These are phyloP conservation scores for Crematogaster levior DNA, from an alignment of 2,888 invertebrate species.

Conservation along the genomic window DNA sequence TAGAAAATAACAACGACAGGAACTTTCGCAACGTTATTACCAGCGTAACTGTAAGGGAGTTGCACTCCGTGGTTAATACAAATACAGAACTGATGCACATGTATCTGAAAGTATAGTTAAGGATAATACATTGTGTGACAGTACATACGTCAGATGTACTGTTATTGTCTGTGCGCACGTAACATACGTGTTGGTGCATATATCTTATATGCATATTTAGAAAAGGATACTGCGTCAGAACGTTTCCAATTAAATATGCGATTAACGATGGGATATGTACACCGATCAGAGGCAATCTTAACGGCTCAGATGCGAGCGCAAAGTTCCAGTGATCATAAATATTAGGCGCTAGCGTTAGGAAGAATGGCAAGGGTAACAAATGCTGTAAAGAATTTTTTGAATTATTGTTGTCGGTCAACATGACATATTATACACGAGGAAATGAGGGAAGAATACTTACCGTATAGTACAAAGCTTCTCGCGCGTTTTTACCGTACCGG, in stretches of 20 bases:
- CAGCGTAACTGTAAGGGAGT: constrained; percentile 97
- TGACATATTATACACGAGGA: not conserved
- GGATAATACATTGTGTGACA: constrained; percentile 57
- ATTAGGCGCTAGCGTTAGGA: constrained; percentile 92
- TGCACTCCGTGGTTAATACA: constrained; percentile 96
- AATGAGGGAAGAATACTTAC: constrained; percentile 84
- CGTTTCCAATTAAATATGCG: constrained; percentile 92
- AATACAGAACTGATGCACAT: constrained; percentile 98
- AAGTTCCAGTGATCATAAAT: constrained; percentile 92
- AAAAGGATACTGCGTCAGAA: constrained; percentile 93
- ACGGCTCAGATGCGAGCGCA: constrained; percentile 89
- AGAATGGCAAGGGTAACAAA: constrained; percentile 95
- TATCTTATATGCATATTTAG: constrained; percentile 15
- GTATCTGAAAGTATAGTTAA: constrained; percentile 86
- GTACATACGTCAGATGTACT: not conserved
- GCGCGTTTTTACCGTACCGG: constrained; percentile 95
- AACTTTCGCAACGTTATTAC: constrained; percentile 99
- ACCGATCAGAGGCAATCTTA: constrained; percentile 88
- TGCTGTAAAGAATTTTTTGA: constrained; percentile 88
- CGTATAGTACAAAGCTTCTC: constrained; percentile 94
- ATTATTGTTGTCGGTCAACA: not conserved
- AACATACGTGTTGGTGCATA: not conserved
- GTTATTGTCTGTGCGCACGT: not conserved
- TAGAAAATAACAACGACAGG: constrained; percentile 97
- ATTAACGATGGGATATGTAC: constrained; percentile 91